These are phyloP conservation scores for Tridacna crocea DNA, from an alignment of 2,888 invertebrate species.

Conservation along the genomic window DNA sequence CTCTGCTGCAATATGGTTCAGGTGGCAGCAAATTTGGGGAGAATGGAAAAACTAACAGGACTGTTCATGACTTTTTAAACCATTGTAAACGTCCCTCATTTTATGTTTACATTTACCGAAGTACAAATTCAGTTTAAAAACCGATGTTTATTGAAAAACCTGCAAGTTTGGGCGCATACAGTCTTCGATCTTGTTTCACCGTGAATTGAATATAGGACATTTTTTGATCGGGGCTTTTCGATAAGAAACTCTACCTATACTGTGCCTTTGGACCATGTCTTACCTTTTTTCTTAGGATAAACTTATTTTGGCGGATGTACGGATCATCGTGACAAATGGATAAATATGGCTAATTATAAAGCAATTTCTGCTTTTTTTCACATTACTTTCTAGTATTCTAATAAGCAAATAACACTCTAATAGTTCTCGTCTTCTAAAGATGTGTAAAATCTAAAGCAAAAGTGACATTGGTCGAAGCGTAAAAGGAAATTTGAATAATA, in stretches of 20 bases:
- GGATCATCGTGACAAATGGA: neutral
- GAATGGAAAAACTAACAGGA: too few species aligned
- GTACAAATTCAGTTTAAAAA: slow-evolving; percentile 18
- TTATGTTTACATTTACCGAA: slow-evolving; percentile 16
- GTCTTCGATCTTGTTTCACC: slow-evolving; percentile 38
- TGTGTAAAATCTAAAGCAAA: too few species aligned
- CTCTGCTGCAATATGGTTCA: too few species aligned
- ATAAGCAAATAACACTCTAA: too few species aligned
- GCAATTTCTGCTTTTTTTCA: neutral
- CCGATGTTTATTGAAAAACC: slow-evolving; percentile 11
- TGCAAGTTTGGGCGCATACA: slow-evolving; percentile 40
- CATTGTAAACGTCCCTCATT: neutral
- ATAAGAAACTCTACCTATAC: slow-evolving; percentile 7
- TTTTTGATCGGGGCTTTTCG: slow-evolving; percentile 1
- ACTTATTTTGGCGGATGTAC: too few species aligned
- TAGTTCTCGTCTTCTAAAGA: too few species aligned
- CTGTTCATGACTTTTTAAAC: neutral
- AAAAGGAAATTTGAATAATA: slow-evolving; percentile 25
- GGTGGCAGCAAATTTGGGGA: too few species aligned
- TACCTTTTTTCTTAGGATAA: too few species aligned
- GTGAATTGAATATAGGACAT: slow-evolving; percentile 25
- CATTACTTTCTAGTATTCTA: neutral
- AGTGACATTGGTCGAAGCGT: neutral
- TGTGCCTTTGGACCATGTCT: neutral
- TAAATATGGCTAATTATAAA: neutral